Evolutionary conservation across 2,113 vertebrate genomes (phyloP), one percentile per base, ranked within the genome.

Genomic region (Suncus etruscus): DNA sequence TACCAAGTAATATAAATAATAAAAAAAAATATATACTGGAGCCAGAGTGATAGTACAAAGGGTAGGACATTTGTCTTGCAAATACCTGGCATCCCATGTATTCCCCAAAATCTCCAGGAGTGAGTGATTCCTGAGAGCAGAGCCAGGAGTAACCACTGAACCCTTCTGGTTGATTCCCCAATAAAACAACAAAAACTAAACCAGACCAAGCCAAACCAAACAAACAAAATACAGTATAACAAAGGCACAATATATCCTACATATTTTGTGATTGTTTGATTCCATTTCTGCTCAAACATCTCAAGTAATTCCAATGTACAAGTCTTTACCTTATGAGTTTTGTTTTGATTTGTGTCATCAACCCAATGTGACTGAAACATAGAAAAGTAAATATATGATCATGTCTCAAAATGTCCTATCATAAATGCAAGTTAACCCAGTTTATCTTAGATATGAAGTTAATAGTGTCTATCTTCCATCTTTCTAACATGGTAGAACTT

Each of bases 321-420:
- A 63, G 76, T 2, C 31, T 85, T 89, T 91, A 50, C 31, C 61
- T 87, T 61, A 50, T 73, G 20, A 70, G 8, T 73, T 75, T 51
- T 29, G 12, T 75, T 93, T 16, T 74, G 4, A 16, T 79, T 5
- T 58, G 11, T 68, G 9, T 11, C 66, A 14, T 45, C 12, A 48
- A 12, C 51, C 6, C 7, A 91, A 86, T 86, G 61, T 48, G 39
- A 83, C 45, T 91, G 70, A 86, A 78, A 77, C 16, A 66, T 11
- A 69, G 39, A 39, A 74, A 81, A 61, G 20, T 16, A 61, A 61
- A 61, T 18, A 22, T 61, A 61, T 61, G 18, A 20, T 61, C 11
- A 4, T 72, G 51, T 73, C 6, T 90, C 16, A 39, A 94, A 24
- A 91, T 27, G 14, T 66, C 29, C 47, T 83, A 45, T 63, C 2